These are phyloP conservation scores for Hyposoter didymator DNA, from an alignment of 2,888 invertebrate species.

Conservation along the genomic window DNA sequence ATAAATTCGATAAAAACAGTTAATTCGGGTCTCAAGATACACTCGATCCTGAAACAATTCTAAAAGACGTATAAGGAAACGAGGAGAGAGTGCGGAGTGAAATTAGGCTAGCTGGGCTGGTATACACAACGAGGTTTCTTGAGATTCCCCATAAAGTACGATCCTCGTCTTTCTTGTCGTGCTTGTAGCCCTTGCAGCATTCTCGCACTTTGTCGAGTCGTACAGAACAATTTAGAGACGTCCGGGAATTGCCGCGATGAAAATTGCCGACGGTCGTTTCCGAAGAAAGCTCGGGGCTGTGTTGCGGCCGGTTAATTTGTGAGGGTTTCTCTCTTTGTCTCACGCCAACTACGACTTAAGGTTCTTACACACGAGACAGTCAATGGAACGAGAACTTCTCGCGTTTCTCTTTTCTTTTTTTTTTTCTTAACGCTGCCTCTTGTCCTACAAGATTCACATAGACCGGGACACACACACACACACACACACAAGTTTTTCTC, in stretches of 20 bases:
- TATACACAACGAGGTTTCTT: conserved; percentile 11
- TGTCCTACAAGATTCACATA: conserved; percentile 16
- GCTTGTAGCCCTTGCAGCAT: conserved; percentile 2
- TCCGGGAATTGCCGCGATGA: conserved; percentile 78
- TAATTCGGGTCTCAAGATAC: neutral
- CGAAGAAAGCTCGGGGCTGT: conserved; percentile 73
- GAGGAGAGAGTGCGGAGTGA: conserved; percentile 21
- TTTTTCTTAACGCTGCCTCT: conserved; percentile 31
- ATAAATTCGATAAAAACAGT: neutral
- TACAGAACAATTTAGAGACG: conserved; percentile 78
- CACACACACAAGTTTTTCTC: neutral
- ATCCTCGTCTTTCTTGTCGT: conserved; percentile 9
- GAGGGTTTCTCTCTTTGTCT: conserved; percentile 72
- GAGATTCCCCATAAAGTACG: conserved; percentile 2
- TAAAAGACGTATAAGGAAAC: neutral
- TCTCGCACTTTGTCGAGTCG: conserved; percentile 54
- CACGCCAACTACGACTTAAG: conserved; percentile 30
- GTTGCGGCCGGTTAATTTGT: conserved; percentile 80
- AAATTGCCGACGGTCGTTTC: conserved; percentile 80
- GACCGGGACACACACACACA: neutral
- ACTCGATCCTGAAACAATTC: conserved; percentile 14
- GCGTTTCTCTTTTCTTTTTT: conserved; percentile 39
- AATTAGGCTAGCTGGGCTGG: conserved; percentile 54
- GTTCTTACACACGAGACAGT: conserved; percentile 51
- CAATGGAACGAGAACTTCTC: conserved; percentile 51